Percentiles rank a stretch among this genome's conserved stretches.
phyloP scores from a whole-genome alignment of 2,888 invertebrate genomes.

The Chrysotoxum bicinctum region DNA sequence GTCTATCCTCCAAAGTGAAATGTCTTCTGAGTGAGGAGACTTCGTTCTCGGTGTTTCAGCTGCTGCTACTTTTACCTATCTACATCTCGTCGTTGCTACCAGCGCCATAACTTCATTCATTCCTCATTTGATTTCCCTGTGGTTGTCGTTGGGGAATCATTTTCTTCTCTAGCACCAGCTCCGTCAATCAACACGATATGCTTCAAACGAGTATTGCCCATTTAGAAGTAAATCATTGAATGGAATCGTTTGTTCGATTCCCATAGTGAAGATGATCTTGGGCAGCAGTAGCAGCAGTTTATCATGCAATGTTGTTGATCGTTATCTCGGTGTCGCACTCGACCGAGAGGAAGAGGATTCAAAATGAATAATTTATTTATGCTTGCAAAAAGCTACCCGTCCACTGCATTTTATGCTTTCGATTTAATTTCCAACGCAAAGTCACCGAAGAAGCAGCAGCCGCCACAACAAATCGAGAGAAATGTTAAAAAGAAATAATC shows the following conservation, averaged over 20 bases:
- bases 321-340: conserved; percentile 10
- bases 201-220: conserved; percentile 11
- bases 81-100: conserved; percentile 13
- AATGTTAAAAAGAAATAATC: conserved; percentile 72
- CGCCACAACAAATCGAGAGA: conserved; percentile 67
- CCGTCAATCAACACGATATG: conserved; percentile 8
- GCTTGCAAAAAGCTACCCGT: conserved; percentile 67
- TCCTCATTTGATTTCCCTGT: not conserved
- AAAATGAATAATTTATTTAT: conserved; percentile 70
- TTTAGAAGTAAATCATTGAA: conserved; percentile 43
- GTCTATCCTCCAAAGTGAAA: conserved; percentile 34
- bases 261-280: conserved; percentile 12
- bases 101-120: conserved; percentile 38
- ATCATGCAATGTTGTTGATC: conserved; percentile 60
- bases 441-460: conserved; percentile 61
- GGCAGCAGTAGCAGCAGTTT: conserved; percentile 19
- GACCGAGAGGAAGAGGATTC: conserved; percentile 59
- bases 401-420: conserved; percentile 69
- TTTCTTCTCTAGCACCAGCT: not conserved
- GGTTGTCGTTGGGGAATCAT: conserved; percentile 13
- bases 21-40: conserved; percentile 48
- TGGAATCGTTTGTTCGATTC: conserved; percentile 55
- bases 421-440: conserved; percentile 62
- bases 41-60: conserved; percentile 43
- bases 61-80: conserved; percentile 42